Percentiles rank a stretch among this genome's conserved stretches.
phyloP scores from a whole-genome alignment of 2,113 vertebrate genomes.

The Sprattus sprattus region DNA sequence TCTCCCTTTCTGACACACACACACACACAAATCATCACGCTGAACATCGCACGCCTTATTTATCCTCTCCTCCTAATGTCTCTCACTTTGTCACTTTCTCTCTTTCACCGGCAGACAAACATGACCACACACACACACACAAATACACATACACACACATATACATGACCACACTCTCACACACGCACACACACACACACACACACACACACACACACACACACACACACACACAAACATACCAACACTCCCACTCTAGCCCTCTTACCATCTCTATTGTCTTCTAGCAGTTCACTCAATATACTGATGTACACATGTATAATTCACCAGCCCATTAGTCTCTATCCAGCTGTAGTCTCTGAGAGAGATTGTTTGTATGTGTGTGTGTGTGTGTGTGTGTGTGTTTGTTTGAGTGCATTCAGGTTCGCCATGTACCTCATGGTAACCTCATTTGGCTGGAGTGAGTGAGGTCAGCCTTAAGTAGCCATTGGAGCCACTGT shows the following conservation, averaged over 20 bases:
- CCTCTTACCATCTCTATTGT: neutral
- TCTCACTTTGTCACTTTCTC: neutral
- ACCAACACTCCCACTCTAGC: constrained; percentile 16
- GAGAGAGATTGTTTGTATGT: neutral
- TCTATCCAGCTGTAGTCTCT: neutral
- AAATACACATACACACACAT: neutral
- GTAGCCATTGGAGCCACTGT: neutral
- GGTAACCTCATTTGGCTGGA: neutral
- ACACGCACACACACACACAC: neutral
- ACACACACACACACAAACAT: neutral
- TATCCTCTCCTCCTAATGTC: neutral
- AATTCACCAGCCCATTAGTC: constrained; percentile 12
- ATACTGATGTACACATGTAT: neutral
- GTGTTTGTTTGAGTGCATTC: neutral
- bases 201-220: neutral
- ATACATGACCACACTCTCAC: neutral
- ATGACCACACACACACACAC: neutral
- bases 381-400: constrained; percentile 15
- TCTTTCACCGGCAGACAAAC: neutral
- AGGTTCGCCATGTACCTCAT: neutral
- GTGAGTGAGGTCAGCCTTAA: neutral
- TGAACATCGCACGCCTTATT: neutral
- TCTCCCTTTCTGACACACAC: neutral
- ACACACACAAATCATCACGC: neutral
- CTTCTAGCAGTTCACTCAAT: neutral